Evolutionary conservation across 1,140 invertebrate species (phyloP).

Genomic region (Conopomorpha cramerella): DNA sequence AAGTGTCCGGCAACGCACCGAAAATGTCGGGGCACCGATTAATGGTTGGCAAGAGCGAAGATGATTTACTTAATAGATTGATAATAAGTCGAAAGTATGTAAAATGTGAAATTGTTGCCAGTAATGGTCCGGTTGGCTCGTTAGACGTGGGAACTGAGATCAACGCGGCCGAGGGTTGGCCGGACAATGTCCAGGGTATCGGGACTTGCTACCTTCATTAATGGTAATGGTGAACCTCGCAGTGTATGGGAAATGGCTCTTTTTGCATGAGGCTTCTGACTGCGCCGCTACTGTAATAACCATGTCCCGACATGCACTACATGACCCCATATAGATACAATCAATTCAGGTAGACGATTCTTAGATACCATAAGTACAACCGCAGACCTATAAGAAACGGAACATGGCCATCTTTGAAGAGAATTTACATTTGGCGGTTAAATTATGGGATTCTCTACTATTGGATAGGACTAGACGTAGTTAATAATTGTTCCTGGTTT

Average conservation of each 20-base stretch:
- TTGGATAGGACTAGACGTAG: too few species aligned
- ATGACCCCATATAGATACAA: too few species aligned
- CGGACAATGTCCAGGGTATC: slow-evolving; percentile 36
- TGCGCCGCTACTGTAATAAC: slow-evolving; percentile 18
- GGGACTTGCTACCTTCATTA: slow-evolving; percentile 35
- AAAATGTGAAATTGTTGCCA: slow-evolving; percentile 39
- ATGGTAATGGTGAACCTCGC: slow-evolving; percentile 36
- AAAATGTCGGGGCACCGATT: slow-evolving; percentile 42
- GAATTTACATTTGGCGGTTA: too few species aligned
- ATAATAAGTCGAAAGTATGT: slow-evolving; percentile 47
- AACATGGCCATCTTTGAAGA: too few species aligned
- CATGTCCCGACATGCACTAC: too few species aligned
- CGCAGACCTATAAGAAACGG: too few species aligned
- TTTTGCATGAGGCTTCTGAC: slow-evolving; percentile 20
- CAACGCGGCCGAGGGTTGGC: slow-evolving; percentile 28
- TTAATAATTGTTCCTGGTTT: too few species aligned
- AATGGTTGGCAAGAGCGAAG: slow-evolving; percentile 28
- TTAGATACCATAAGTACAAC: too few species aligned
- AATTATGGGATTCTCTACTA: too few species aligned
- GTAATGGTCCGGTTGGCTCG: slow-evolving; percentile 47
- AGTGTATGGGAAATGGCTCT: slow-evolving; percentile 23
- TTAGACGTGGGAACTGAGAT: slow-evolving; percentile 46
- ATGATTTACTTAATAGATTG: slow-evolving; percentile 50
- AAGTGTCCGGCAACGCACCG: slow-evolving; percentile 21
- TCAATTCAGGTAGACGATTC: too few species aligned